Evolutionary conservation across 2,888 invertebrate species (phyloP).

Genomic region (Philopedon plagiatum): DNA sequence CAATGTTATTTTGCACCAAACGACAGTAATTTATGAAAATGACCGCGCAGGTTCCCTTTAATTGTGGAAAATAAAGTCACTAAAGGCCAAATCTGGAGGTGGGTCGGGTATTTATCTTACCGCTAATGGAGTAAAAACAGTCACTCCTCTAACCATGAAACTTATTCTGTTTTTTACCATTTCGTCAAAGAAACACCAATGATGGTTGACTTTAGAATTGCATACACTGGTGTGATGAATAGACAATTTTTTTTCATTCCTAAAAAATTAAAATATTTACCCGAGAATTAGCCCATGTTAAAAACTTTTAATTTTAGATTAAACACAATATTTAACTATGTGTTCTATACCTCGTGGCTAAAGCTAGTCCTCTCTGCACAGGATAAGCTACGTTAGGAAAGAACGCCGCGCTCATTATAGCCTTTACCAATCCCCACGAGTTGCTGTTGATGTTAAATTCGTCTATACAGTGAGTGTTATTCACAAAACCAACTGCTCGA

Average conservation of each 20-base stretch:
- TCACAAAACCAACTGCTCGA: conserved; percentile 80
- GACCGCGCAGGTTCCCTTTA: too few species aligned
- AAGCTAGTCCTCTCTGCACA: conserved; percentile 61
- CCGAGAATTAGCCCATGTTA: too few species aligned
- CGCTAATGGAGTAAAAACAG: conserved; percentile 85
- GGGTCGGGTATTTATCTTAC: conserved; percentile 66
- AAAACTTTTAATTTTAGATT: too few species aligned
- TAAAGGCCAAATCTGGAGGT: background rate
- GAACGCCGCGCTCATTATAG: conserved; percentile 88
- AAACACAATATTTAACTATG: conserved; percentile 16
- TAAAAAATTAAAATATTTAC: too few species aligned
- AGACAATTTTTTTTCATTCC: conserved; percentile 74
- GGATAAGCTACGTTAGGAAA: conserved; percentile 87
- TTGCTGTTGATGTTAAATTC: conserved; percentile 88
- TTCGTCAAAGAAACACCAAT: conserved; percentile 92
- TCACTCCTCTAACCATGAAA: conserved; percentile 84
- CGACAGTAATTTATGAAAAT: too few species aligned
- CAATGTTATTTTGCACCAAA: too few species aligned
- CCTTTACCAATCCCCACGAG: conserved; percentile 93
- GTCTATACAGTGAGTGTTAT: conserved; percentile 77
- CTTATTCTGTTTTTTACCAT: conserved; percentile 80
- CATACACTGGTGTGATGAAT: conserved; percentile 77
- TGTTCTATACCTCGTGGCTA: conserved; percentile 69
- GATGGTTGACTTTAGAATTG: conserved; percentile 68
- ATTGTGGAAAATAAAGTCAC: background rate